These are phyloP conservation scores for Apteryx owenii DNA, from an alignment of 2,113 vertebrate species.

Conservation along the genomic window DNA sequence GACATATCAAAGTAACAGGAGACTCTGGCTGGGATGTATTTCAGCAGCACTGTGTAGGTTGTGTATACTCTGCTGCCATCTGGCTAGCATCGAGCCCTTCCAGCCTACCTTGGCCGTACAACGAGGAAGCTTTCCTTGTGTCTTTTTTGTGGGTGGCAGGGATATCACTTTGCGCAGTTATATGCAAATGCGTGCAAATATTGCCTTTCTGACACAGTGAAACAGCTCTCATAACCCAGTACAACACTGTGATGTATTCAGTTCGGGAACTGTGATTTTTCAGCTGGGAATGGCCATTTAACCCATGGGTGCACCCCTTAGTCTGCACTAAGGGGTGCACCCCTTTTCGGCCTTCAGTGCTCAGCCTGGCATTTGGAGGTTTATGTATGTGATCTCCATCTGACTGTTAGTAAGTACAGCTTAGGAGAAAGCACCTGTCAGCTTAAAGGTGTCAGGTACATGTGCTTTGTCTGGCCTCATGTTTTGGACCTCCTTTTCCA, in stretches of 20 bases:
- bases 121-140: neutral
- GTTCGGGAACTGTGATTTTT: neutral
- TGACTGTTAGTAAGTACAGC: neutral
- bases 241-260: neutral
- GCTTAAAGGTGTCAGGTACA: neutral
- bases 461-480: neutral
- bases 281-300: neutral
- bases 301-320: neutral
- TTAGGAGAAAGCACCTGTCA: neutral
- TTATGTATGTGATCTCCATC: neutral
- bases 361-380: neutral
- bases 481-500: neutral
- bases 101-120: neutral
- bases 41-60: neutral
- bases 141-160: neutral
- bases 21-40: rapidly evolving
- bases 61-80: constrained; percentile 53
- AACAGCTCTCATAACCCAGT: neutral
- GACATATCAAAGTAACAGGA: neutral
- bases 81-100: neutral
- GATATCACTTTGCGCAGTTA: neutral
- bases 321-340: neutral
- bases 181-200: neutral
- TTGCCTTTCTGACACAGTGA: neutral
- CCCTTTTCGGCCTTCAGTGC: neutral